phyloP scores from a whole-genome alignment of 2,797 vertebrate species.

The Cossypha polioptera region DNA sequence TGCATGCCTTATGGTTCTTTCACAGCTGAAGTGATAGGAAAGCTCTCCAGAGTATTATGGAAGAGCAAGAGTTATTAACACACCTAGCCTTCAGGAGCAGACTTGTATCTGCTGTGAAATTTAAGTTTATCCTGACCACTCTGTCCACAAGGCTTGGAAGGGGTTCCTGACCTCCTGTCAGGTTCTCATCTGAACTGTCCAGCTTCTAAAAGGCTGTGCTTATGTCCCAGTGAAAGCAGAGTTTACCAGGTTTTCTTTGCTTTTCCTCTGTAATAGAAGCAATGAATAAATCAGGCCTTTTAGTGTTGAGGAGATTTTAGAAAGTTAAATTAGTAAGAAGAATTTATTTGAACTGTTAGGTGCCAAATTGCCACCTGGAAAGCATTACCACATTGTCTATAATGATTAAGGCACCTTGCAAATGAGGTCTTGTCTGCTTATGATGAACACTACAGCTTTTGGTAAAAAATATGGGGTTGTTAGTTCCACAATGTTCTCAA shows the following conservation, averaged over 20 bases:
- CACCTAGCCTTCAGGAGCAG: conserved; percentile 4
- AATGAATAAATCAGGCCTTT: neutral
- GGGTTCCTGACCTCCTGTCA: neutral
- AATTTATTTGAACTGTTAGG: neutral
- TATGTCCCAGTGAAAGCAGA: neutral
- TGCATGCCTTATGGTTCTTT: neutral
- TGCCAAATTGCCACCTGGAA: neutral
- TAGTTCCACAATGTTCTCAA: neutral
- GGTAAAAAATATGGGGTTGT: neutral
- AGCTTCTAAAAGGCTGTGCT: neutral
- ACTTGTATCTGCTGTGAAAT: neutral
- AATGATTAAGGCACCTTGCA: neutral
- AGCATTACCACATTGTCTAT: neutral
- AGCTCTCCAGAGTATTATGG: neutral
- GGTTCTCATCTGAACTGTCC: conserved; percentile 16
- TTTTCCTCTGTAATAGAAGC: neutral
- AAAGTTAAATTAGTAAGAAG: neutral
- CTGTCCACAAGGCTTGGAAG: neutral
- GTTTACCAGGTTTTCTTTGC: neutral
- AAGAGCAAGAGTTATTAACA: conserved; percentile 17
- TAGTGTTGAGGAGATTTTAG: neutral
- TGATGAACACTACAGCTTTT: neutral
- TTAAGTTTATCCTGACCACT: neutral
- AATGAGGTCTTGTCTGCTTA: neutral
- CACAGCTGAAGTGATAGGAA: neutral